Conservation (phyloP, 2,113 vertebrate species). For the Orcinus orca region DNA sequence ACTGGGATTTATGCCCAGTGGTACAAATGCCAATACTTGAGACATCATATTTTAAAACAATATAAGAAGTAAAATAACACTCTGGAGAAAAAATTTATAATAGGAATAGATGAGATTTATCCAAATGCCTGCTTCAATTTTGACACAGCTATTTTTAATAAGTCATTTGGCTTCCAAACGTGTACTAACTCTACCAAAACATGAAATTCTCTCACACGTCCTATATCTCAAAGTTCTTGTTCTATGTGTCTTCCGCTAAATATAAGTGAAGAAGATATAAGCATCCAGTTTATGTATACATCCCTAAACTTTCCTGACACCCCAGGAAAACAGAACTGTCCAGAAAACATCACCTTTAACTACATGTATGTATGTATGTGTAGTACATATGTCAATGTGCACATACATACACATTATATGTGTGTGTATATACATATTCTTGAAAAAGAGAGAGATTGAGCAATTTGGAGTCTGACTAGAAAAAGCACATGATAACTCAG, state of each 20-base stretch:
- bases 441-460: not conserved
- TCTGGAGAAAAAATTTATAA: not conserved
- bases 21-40: not conserved
- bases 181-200: not conserved
- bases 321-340: not conserved
- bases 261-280: not conserved
- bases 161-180: not conserved
- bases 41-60: not conserved
- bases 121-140: not conserved
- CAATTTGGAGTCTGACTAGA: not conserved
- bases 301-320: not conserved
- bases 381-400: not conserved
- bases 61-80: not conserved
- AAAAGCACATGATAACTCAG: not conserved
- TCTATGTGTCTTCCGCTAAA: not conserved
- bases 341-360: not conserved
- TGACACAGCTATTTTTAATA: not conserved
- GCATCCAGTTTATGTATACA: not conserved
- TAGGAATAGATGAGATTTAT: not conserved
- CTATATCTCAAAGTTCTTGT: not conserved
- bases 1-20: not conserved
- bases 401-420: not conserved
- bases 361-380: accelerated
- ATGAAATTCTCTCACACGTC: not conserved
- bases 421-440: not conserved